Evolutionary conservation across 2,888 invertebrate species (phyloP).

Genomic region (Rhingia rostrata): DNA sequence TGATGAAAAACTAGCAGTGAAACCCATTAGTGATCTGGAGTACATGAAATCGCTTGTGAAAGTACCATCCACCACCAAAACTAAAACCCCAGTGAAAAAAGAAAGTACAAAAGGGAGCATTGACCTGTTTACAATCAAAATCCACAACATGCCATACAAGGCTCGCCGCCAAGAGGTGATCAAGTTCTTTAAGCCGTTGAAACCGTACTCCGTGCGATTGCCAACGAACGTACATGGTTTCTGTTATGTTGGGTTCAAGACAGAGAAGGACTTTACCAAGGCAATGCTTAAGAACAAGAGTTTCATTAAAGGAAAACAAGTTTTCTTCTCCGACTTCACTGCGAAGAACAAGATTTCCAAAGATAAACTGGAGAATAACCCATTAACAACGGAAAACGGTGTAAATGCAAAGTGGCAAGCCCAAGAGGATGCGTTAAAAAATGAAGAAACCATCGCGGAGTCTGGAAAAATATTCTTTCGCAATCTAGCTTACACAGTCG

Average conservation of each 20-base stretch:
- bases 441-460: conserved; percentile 92
- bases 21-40: conserved; percentile 91
- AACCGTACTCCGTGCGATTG: conserved; percentile 90
- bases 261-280: conserved; percentile 90
- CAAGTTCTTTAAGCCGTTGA: conserved; percentile 92
- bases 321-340: conserved; percentile 85
- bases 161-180: conserved; percentile 92
- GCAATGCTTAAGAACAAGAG: conserved; percentile 93
- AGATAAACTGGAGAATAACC: conserved; percentile 74
- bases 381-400: conserved; percentile 17
- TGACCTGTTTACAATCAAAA: conserved; percentile 87
- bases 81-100: conserved; percentile 79
- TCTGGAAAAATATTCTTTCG: conserved; percentile 96
- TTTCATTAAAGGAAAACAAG: conserved; percentile 89
- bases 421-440: conserved; percentile 86
- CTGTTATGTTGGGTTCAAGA: conserved; percentile 95
- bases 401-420: conserved; percentile 85
- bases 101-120: conserved; percentile 77
- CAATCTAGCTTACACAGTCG: conserved; percentile 93
- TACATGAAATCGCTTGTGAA: conserved; percentile 89
- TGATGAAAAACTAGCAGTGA: conserved; percentile 86
- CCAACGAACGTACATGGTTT: conserved; percentile 91
- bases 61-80: conserved; percentile 75
- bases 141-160: conserved; percentile 90
- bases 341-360: conserved; percentile 82